Conservation (phyloP, 2,113 vertebrate species). For the Amphiprion percula region DNA sequence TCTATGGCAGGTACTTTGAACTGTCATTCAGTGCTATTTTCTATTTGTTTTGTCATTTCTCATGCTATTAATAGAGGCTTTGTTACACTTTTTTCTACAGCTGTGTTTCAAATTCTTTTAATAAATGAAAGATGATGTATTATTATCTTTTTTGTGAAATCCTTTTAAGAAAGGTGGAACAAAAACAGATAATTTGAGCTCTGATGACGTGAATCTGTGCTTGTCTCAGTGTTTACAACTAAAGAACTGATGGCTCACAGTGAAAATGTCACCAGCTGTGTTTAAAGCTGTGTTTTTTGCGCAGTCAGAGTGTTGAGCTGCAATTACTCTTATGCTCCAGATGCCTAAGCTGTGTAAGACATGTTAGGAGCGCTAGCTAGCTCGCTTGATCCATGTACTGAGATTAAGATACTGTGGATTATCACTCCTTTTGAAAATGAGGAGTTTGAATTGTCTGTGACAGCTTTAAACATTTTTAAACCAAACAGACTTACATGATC, state of each 20-base stretch:
- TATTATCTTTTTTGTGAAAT: not conserved
- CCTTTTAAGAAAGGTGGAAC: slow-evolving; percentile 2
- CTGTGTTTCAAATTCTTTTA: not conserved
- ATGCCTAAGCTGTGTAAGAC: slow-evolving; percentile 18
- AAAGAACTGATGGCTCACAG: not conserved
- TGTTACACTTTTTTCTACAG: not conserved
- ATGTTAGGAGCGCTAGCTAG: not conserved
- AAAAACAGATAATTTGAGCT: slow-evolving; percentile 14
- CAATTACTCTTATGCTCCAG: slow-evolving; percentile 51
- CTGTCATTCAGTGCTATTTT: not conserved
- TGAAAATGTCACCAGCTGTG: slow-evolving; percentile 21
- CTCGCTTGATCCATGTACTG: not conserved
- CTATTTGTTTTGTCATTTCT: not conserved
- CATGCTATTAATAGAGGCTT: not conserved
- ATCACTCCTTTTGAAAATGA: not conserved
- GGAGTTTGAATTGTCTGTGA: not conserved
- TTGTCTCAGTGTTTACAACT: not conserved
- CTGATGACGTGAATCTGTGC: not conserved
- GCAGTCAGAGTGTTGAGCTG: not conserved
- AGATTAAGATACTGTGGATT: not conserved
- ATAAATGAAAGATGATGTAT: not conserved
- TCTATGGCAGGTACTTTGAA: slow-evolving; percentile 91
- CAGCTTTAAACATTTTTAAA: slow-evolving; percentile 11
- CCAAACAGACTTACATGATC: not conserved
- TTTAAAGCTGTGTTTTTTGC: slow-evolving; percentile 1